phyloP scores from a whole-genome alignment of 2,797 vertebrate genomes.

The Miichthys miiuy region DNA sequence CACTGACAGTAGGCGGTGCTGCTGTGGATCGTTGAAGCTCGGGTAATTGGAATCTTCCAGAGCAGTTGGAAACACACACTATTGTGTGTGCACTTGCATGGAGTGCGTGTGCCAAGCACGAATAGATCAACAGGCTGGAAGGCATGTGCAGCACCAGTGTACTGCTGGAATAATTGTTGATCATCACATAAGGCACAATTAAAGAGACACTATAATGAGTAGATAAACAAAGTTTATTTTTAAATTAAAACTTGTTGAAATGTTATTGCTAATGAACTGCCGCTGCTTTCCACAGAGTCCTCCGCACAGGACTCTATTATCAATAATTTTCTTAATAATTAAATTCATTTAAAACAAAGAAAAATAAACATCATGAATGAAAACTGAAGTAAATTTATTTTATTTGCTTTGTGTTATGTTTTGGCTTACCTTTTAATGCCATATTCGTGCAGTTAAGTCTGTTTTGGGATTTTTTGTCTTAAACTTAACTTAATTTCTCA shows the following conservation, averaged over 20 bases:
- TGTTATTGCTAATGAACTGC: slow-evolving; percentile 55
- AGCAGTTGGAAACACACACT: slow-evolving; percentile 43
- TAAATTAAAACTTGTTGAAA: slow-evolving; percentile 56
- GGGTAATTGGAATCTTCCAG: slow-evolving; percentile 81
- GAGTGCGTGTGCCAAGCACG: slow-evolving; percentile 4
- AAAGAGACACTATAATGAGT: slow-evolving; percentile 58
- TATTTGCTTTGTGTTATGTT: not conserved
- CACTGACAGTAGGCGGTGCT: slow-evolving; percentile 80
- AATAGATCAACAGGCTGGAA: slow-evolving; percentile 63
- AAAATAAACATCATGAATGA: not conserved
- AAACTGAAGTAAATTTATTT: not conserved
- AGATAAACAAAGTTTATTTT: slow-evolving; percentile 72
- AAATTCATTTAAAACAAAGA: not conserved
- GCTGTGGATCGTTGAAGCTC: slow-evolving; percentile 75
- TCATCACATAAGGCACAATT: slow-evolving; percentile 53
- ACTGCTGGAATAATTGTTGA: slow-evolving; percentile 51
- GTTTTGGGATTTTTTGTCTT: not conserved
- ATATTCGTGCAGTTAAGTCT: not conserved
- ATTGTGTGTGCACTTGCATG: slow-evolving; percentile 23
- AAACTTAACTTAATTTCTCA: not conserved
- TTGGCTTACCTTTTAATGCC: not conserved
- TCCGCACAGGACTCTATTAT: not conserved
- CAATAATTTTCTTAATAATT: not conserved
- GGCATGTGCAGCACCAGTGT: slow-evolving; percentile 26
- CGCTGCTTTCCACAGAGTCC: slow-evolving; percentile 16